Base-by-base conservation (phyloP, 2,888 invertebrate genomes). In the Tridacna gigas region DNA sequence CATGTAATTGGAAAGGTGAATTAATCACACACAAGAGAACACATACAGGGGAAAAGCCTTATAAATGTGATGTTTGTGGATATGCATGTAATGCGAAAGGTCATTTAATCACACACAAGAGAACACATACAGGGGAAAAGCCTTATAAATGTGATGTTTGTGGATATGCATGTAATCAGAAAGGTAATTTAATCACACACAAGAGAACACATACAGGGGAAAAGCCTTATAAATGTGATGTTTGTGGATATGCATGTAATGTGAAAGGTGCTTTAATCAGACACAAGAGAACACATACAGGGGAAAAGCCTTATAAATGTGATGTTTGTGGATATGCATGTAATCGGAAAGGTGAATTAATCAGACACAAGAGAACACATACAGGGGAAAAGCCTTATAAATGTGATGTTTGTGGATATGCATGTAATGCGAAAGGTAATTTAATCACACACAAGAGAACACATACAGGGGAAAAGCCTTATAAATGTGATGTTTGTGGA, bases 381-480 rank as follows among this genome's bases (percentile, higher is more conserved):
- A 56, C 56, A 5, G 56, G 56, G 15, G 56, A 56, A 20, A 56
- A 56, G 20, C 56, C 56, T 56, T 56, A 56, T 56, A 56, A 20
- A 56, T 56, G 56, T 56, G 56, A 56, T 15, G 56, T 56, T 56
- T 56, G 56, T 66, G 37, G 20, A 66, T 79, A 65, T 79, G 73
- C 63, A 79, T 65, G 63, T 65, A 73, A 48, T 47, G 0, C 2
- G 9, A 76, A 48, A 28, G 9, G 26, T 26, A 20, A 15, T 20
- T 66, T 76, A 51, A 48, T 48, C 65, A 63, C 12, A 47, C 76
- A 80, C 71, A 69, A 73, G 65, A 77, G 51, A 65, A 77, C n/a
- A 71, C 80, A 56, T 9, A 69, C 69, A 28, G 76, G 75, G 61
- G 76, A 80, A 12, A 76, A 76, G 66, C 69, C 69, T 26, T 80